These are phyloP conservation scores for Idaea aversata DNA, from an alignment of 2,888 invertebrate genomes.

Conservation along the genomic window DNA sequence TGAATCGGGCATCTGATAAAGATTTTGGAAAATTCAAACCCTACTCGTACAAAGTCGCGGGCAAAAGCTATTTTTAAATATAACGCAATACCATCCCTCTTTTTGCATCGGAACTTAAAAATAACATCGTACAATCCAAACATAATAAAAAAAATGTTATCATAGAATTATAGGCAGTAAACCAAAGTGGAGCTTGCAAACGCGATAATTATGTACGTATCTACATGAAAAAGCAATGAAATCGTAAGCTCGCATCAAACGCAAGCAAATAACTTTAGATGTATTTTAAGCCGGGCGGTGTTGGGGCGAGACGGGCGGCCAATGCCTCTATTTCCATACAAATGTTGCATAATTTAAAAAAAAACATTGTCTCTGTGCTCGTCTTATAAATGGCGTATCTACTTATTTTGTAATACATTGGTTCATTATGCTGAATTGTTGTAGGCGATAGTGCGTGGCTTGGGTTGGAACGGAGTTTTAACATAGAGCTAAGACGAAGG, in stretches of 20 bases:
- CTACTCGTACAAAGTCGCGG: no score
- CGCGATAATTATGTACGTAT: slow-evolving; percentile 43
- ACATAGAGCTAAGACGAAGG: no score
- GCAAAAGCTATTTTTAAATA: slow-evolving; percentile 1
- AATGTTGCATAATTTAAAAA: slow-evolving; percentile 78
- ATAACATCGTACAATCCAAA: background rate
- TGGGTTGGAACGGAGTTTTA: no score
- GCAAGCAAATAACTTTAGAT: slow-evolving; percentile 65
- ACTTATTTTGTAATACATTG: background rate
- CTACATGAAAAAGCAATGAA: slow-evolving; percentile 78
- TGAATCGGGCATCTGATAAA: no score
- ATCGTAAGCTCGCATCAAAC: slow-evolving; percentile 64
- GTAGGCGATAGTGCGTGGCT: no score
- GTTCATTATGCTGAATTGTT: background rate
- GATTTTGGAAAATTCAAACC: no score
- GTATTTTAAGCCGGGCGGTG: slow-evolving; percentile 68
- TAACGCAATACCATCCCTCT: slow-evolving; percentile 22
- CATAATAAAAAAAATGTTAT: slow-evolving; percentile 4
- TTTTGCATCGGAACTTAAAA: slow-evolving; percentile 23
- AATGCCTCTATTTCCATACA: slow-evolving; percentile 69
- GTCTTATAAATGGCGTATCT: slow-evolving; percentile 31
- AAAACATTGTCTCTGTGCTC: slow-evolving; percentile 46
- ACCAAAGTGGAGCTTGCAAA: slow-evolving; percentile 24
- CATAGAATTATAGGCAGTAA: slow-evolving; percentile 13
- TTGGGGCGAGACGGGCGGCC: slow-evolving; percentile 43